These are phyloP conservation scores for Amphiprion percula DNA, from an alignment of 2,113 vertebrate genomes.

Conservation along the genomic window DNA sequence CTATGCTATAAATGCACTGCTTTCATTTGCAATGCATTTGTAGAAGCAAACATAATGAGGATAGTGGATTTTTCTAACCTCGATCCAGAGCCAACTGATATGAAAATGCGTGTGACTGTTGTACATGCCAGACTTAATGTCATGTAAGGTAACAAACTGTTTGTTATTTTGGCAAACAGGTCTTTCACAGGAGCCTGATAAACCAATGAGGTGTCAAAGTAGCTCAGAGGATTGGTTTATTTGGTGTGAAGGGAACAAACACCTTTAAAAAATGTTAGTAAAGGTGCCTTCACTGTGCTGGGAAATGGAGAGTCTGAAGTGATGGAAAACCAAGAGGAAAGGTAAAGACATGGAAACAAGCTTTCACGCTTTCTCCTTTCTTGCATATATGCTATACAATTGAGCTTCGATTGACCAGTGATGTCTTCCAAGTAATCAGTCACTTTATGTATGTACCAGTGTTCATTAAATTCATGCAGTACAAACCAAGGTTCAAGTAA, in stretches of 20 bases:
- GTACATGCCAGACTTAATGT: not conserved
- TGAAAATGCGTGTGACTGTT: not conserved
- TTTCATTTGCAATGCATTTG: too few species aligned
- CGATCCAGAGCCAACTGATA: not conserved
- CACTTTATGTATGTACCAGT: not conserved
- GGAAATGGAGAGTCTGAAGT: conserved; percentile 51
- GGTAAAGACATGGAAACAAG: conserved; percentile 54
- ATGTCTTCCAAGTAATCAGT: not conserved
- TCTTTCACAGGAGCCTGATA: conserved; percentile 19
- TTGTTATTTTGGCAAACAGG: conserved; percentile 7
- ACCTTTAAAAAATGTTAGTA: conserved; percentile 15
- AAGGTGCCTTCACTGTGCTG: conserved; percentile 26
- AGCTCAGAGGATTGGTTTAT: conserved; percentile 1
- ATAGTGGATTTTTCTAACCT: too few species aligned
- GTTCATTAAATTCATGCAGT: not conserved
- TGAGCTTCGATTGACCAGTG: not conserved
- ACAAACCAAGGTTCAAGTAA: not conserved
- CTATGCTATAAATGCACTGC: too few species aligned
- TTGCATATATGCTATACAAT: not conserved
- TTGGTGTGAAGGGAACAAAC: not conserved
- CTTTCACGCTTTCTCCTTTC: not conserved
- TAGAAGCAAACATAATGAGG: too few species aligned
- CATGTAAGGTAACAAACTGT: not conserved
- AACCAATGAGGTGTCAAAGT: conserved; percentile 1
- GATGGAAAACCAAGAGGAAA: conserved; percentile 75